Evolutionary conservation across 2,888 invertebrate species (phyloP), one percentile per base, ranked within the genome.

Genomic region (Apantesis nais): DNA sequence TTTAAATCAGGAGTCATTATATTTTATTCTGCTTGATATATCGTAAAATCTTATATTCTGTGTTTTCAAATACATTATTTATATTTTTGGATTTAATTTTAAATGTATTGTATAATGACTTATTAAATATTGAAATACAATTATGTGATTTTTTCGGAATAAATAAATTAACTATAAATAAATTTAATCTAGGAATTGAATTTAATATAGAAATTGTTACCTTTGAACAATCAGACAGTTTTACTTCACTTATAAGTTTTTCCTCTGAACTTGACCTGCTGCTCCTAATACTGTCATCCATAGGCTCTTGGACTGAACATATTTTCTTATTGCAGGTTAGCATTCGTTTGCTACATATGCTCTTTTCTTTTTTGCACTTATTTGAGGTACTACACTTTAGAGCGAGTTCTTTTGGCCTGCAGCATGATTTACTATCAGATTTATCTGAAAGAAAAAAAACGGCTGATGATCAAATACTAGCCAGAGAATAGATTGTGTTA

Each of bases 221-320:
- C 75, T 85, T 86, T 41, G 83, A 81, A 72, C 82, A 85, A 37
- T 78, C 76, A 55, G 84, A 73, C 14, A 85, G 75, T 25, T 83
- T 85, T 62, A 84, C 74, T 67, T 86, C 83, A 58, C 79, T 83
- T 16, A 88, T 52, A 25, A 84, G 69, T 63, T 74, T 83, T 65
- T 88, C 87, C 41, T 89, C 84, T 37, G 72, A 78, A 71, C 76
- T 81, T 0, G 83, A 66, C 37, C 52, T 58, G 11, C 71, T 67
- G 1, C 70, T 58, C 11, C 19, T 66, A 14, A 39, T 11, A 11
- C 22, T 25, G 4, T 41, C 22, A 19, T 25, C 14, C 39, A 11
- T 22, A 8, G 25, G 29, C 29, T 41, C 39, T 29, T 25, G 25
- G 14, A 39, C 25, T 39, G 66, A 55, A 37, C 52, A 55, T 7